These are phyloP conservation scores for Heliothis virescens DNA, from an alignment of 1,140 invertebrate genomes.

Conservation along the genomic window DNA sequence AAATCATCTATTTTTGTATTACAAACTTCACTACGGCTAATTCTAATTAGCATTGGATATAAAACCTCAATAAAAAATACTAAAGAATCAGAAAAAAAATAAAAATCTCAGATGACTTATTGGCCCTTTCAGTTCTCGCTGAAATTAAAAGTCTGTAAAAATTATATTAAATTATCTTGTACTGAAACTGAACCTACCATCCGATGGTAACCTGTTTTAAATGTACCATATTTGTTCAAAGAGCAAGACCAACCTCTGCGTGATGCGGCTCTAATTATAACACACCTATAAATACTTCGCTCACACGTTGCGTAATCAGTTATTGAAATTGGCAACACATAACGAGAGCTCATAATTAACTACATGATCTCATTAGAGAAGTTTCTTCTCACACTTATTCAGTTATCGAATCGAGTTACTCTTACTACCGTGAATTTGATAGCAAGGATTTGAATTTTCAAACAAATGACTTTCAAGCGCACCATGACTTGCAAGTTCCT, in stretches of 20 bases:
- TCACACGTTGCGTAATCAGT: slow-evolving; percentile 42
- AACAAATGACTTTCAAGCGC: background rate
- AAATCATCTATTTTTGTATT: no score
- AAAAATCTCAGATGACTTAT: no score
- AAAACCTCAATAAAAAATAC: no score
- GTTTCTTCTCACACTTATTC: slow-evolving; percentile 1
- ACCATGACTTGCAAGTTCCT: slow-evolving; percentile 19
- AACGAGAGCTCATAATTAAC: slow-evolving; percentile 41
- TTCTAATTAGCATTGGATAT: no score
- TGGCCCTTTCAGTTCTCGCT: no score
- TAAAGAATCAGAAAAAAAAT: no score
- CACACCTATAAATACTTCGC: slow-evolving; percentile 36
- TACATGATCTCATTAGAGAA: slow-evolving; percentile 26
- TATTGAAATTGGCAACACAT: slow-evolving; percentile 47
- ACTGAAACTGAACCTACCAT: background rate
- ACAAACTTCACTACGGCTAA: no score
- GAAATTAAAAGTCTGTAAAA: no score
- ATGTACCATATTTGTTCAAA: slow-evolving; percentile 18
- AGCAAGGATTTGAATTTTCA: slow-evolving; percentile 1
- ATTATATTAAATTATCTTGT: no score
- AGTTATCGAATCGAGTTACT: background rate
- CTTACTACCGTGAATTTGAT: background rate
- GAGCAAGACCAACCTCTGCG: background rate
- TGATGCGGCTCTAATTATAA: slow-evolving; percentile 16
- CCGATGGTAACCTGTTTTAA: background rate